Evolutionary conservation across 2,113 vertebrate genomes (phyloP), one percentile per base, ranked within the genome.

Genomic region (Petroica traversi): DNA sequence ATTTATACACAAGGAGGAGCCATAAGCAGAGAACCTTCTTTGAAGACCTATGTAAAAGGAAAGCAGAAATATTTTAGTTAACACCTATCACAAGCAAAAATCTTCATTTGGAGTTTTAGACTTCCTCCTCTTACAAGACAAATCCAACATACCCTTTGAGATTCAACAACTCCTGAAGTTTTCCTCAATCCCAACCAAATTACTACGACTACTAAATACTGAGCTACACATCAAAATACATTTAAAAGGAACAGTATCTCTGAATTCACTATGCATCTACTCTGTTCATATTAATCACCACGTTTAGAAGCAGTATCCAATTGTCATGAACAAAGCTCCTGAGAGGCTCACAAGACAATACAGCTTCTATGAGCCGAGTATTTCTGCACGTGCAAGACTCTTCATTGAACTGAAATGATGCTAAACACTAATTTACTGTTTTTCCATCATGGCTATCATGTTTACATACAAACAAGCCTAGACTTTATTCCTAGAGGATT

Each of bases 1-100:
- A 71, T 28, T 66, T 77, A 41, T 26, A 92, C 11, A 34, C 11
- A 34, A 89, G n/a, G 45, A 95, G 77, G 89, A 93, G 72, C 34
- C 36, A 95, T 66, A 80, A 71, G 61, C 2, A 92, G 61, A 77
- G 41, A 80, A 48, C 26, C 20, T 79, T 79, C 55, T 40, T 24
- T 77, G 75, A 73, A 92, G 82, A 97, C 75, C 77, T 84, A 59
- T 57, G 72, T 80, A 66, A 95, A 92, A 88, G 57, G 54, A 95
- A 90, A 93, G 40, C 66, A 93, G 76, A 86, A 85, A 93, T 92
- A 93, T 81, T 97, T 94, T 29, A 45, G 51, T 85, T 78, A 91
- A 73, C 41, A 85, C 31, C 68, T 68, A 89, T 45, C 19, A 33
- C 71, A 94, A 75, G 71, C 28, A 76, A 93, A 79, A 95, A 77